Conservation (phyloP, 2,113 vertebrate genomes). For the Macrotus californicus region DNA sequence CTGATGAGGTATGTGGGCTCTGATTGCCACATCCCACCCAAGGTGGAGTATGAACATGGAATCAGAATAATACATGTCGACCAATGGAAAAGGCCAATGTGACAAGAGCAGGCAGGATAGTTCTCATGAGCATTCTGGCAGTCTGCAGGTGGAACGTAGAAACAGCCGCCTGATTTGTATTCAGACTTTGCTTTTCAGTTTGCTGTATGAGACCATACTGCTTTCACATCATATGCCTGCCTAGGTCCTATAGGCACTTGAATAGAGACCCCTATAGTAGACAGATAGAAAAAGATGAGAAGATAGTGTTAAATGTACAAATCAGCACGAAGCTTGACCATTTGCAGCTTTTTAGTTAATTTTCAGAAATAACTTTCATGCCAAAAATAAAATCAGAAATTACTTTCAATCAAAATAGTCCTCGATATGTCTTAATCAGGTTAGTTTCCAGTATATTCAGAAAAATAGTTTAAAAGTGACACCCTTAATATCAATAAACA, state of each 20-base stretch:
- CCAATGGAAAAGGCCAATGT: background rate
- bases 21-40: rapidly evolving
- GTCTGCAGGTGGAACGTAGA: background rate
- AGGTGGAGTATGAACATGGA: rapidly evolving
- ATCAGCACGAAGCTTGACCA: background rate
- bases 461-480: background rate
- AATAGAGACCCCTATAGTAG: background rate
- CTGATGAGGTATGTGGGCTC: slow-evolving; percentile 79
- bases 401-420: background rate
- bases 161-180: background rate
- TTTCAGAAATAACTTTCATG: background rate
- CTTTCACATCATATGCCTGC: background rate
- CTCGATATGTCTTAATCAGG: background rate
- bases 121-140: background rate
- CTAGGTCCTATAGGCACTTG: background rate
- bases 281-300: background rate
- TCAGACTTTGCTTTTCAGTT: background rate
- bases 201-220: rapidly evolving
- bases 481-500: background rate
- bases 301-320: background rate
- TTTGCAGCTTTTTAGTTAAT: background rate
- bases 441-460: background rate
- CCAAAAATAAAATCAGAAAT: background rate
- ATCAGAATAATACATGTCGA: background rate
- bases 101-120: background rate